Evolutionary conservation across 2,888 invertebrate genomes (phyloP), one percentile per base, ranked within the genome.

Genomic region (Hirtodrosophila histrioides): DNA sequence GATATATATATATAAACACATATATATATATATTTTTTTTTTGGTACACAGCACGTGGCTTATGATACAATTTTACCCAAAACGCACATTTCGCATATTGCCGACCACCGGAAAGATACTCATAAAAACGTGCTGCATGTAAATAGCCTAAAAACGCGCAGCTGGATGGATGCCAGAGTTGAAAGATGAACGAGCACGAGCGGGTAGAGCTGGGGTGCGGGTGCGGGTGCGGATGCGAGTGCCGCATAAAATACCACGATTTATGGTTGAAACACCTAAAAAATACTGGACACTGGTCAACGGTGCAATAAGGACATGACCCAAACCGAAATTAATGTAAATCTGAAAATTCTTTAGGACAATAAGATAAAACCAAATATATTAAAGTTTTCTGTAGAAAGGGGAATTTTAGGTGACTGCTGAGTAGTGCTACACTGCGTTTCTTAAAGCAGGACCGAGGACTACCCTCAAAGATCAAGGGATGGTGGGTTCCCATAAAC

Each of bases 1-100:
- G 68, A 56, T 66, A 66, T 66, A 56, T 31, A 6, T 29, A 6
- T 11, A n/a, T 31, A 11, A 2, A 6, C 3, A 37, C 29, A 43
- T 27, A 17, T 23, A n/a, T 35, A 35, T 41, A 23, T 24, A 23
- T n/a, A 75, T 23, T 41, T 40, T 44, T 39, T 39, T 43, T 40
- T 31, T 43, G 33, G 62, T 44, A 44, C 56, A 58, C 63, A 69
- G 72, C 85, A 86, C 81, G 78, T 81, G 82, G 85, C 78, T 87
- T 84, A 75, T 81, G 75, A 65, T 66, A 85, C 81, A 86, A 82
- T 82, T 82, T 82, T 85, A 81, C 82, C 82, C 82, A 78, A 82
- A 82, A 85, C 82, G 78, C 82, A 84, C 82, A 82, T 82, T 82
- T 82, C 72, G 75, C 68, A 65, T 55, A 67, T 65, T 58, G 60